phyloP scores from a whole-genome alignment of 2,888 invertebrate species.

The Zygothrica quintamaculata region DNA sequence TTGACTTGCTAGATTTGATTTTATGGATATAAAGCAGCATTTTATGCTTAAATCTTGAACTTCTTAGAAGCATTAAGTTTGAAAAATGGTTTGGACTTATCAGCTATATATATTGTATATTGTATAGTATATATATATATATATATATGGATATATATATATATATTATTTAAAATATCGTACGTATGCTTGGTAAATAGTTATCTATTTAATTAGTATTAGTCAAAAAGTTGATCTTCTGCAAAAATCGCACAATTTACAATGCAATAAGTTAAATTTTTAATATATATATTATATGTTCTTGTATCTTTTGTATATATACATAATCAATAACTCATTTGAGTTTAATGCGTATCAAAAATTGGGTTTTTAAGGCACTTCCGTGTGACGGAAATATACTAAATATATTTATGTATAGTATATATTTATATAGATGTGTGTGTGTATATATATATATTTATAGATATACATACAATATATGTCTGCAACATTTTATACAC shows the following conservation, averaged over 20 bases:
- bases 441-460: constrained; percentile 25
- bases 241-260: constrained; percentile 70
- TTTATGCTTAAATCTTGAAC: constrained; percentile 74
- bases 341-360: constrained; percentile 64
- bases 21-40: constrained; percentile 65
- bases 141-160: constrained; percentile 1
- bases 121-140: constrained; percentile 15
- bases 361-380: constrained; percentile 82
- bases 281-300: constrained; percentile 10
- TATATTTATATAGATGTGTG: no score
- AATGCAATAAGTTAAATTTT: constrained; percentile 56
- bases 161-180: constrained; percentile 72
- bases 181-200: constrained; percentile 75
- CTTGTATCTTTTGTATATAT: constrained; percentile 8
- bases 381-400: constrained; percentile 84
- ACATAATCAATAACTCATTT: constrained; percentile 52
- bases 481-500: constrained; percentile 51
- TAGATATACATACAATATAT: constrained; percentile 31
- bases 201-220: constrained; percentile 62
- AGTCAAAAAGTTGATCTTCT: constrained; percentile 73
- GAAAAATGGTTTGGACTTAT: constrained; percentile 54
- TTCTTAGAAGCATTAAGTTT: constrained; percentile 78
- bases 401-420: constrained; percentile 51
- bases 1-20: constrained; percentile 37
- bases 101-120: constrained; percentile 28